Conservation (phyloP, 2,113 vertebrate species). For the Gracilinanus agilis region DNA sequence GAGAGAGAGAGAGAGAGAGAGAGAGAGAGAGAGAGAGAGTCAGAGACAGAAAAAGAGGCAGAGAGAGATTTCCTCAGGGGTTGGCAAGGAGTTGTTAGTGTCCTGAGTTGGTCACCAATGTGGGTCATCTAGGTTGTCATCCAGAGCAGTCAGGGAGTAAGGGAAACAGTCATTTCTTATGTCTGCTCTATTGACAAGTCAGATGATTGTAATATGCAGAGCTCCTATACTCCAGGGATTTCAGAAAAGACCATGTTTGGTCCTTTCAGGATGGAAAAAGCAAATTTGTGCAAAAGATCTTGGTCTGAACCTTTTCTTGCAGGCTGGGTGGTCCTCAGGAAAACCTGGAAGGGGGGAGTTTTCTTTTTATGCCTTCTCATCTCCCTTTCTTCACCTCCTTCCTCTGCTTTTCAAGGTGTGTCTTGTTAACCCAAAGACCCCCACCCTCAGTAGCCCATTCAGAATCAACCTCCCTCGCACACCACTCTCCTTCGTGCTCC, state of each 20-base stretch:
- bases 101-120: neutral
- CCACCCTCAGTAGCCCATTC: neutral
- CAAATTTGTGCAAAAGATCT: neutral
- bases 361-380: neutral
- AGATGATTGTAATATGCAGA: neutral
- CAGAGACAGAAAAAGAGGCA: too few relatives aligned
- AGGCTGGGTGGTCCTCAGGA: neutral
- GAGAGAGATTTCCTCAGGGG: neutral
- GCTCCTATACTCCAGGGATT: neutral
- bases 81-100: neutral
- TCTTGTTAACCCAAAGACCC: neutral
- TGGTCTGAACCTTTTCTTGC: neutral
- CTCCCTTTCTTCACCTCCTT: neutral
- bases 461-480: neutral
- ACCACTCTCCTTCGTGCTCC: accelerated
- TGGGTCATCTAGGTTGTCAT: neutral
- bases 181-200: neutral
- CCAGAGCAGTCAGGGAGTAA: neutral
- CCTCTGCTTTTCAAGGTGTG: neutral
- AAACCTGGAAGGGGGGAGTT: neutral
- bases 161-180: neutral
- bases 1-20: too few relatives aligned
- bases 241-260: neutral
- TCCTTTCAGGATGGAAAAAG: neutral
- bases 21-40: too few relatives aligned